phyloP scores from a whole-genome alignment of 1,140 invertebrate genomes.

The Phthorimaea operculella region DNA sequence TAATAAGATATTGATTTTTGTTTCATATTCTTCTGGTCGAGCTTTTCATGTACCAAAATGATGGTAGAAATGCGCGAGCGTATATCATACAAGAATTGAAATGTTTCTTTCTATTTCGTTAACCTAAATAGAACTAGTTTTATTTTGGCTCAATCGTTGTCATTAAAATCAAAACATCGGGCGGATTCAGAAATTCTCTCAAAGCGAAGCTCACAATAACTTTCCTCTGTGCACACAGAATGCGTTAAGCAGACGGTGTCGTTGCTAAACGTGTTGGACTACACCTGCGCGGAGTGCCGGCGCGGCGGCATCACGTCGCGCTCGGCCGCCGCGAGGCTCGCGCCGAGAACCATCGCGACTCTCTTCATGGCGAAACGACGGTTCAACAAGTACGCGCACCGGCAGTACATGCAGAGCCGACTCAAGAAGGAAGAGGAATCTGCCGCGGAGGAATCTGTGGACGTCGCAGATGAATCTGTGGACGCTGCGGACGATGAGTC shows the following conservation, averaged over 20 bases:
- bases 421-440: conserved; percentile 7
- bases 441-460: conserved; percentile 9
- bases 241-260: conserved; percentile 59
- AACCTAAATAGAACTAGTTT: too few species aligned
- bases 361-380: conserved; percentile 63
- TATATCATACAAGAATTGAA: too few species aligned
- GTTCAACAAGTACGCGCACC: conserved; percentile 65
- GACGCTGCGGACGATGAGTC: conserved; percentile 6
- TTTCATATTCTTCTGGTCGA: too few species aligned
- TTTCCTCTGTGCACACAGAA: conserved; percentile 28
- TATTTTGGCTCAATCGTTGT: too few species aligned
- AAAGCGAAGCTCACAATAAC: background rate
- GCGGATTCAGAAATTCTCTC: too few species aligned
- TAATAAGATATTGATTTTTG: too few species aligned
- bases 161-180: too few species aligned
- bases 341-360: conserved; percentile 60
- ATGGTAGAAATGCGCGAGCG: too few species aligned
- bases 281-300: conserved; percentile 61
- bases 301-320: conserved; percentile 60
- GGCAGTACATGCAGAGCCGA: conserved; percentile 50
- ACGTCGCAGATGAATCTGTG: conserved; percentile 13
- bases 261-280: conserved; percentile 55
- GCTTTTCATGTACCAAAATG: too few species aligned
- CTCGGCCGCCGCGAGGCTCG: conserved; percentile 53
- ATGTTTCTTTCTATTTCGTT: too few species aligned